phyloP scores from a whole-genome alignment of 2,797 vertebrate species.

The Cirrhinus molitorella region DNA sequence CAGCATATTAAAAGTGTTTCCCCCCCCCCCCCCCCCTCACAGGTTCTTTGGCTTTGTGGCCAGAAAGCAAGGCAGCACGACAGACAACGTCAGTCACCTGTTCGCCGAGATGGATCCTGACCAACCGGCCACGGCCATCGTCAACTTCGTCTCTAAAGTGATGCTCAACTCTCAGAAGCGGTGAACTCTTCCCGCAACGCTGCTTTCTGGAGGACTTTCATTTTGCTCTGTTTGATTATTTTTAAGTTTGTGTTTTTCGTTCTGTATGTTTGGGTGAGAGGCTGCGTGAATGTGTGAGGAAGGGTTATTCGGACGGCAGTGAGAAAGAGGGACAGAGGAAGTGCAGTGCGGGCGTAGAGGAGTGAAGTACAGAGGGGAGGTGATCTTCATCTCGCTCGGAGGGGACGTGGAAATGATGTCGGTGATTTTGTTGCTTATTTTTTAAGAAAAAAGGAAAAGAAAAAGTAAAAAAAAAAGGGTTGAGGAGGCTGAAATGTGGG shows the following conservation, averaged over 20 bases:
- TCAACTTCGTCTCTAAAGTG: slow-evolving; percentile 96
- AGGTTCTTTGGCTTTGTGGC: slow-evolving; percentile 98
- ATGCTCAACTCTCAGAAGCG: slow-evolving; percentile 93
- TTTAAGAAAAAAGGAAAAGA: slow-evolving; percentile 52
- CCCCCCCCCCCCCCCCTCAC: too few species aligned
- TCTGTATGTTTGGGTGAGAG: slow-evolving; percentile 62
- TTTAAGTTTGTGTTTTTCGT: slow-evolving; percentile 62
- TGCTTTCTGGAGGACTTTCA: slow-evolving; percentile 62
- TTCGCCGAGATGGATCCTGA: slow-evolving; percentile 95
- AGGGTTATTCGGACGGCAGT: slow-evolving; percentile 86
- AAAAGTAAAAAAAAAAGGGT: slow-evolving; percentile 74
- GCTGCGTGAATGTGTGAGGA: slow-evolving; percentile 64
- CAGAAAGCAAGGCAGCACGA: slow-evolving; percentile 96
- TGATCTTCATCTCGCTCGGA: slow-evolving; percentile 65
- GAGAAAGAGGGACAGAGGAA: slow-evolving; percentile 88
- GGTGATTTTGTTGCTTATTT: slow-evolving; percentile 64
- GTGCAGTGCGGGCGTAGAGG: slow-evolving; percentile 85
- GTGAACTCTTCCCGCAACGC: slow-evolving; percentile 76
- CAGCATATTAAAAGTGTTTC: not conserved
- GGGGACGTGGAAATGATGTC: slow-evolving; percentile 71
- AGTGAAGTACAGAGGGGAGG: slow-evolving; percentile 71
- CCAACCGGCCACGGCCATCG: slow-evolving; percentile 94
- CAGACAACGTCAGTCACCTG: slow-evolving; percentile 97
- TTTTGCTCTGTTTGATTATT: slow-evolving; percentile 52
- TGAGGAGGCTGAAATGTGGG: slow-evolving; percentile 75